Base-by-base conservation (phyloP, 2,113 vertebrate species). In the Hemibates koningsi region DNA sequence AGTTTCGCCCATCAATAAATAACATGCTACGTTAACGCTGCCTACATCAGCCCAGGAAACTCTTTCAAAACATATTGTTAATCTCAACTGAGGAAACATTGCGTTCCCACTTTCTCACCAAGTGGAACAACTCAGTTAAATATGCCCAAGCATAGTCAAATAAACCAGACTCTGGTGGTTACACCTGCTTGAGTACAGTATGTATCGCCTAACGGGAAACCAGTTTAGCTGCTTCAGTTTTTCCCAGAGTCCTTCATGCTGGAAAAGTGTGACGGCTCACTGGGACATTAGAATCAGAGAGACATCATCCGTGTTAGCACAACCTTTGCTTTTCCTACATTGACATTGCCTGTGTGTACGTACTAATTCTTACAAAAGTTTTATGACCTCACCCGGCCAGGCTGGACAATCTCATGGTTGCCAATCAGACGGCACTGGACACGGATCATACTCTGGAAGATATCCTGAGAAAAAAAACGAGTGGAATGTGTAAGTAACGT, bases 371-470 rank as follows among this genome's bases (percentile, higher is more conserved):
- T 29, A 68, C 5, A 3, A 16, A 81, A 36, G 53, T 4, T 66
- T 14, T 32, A 12, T 7, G 2, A 29, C 4, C 86, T 93, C 95
- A 99, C 99, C 96, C 99, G 96, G 53, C 99, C 98, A 17, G 99
- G 99, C 85, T 98, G 98, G 41, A 99, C 97, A 3, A 99, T 98
- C 91, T 99, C 98, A 91, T 98, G 98, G 80, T 98, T 97, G 52
- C 99, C 98, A 19, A 94, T 98, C 85, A 99, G 95, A 90, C 97
- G 97, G 94, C 97, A 98, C 76, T 99, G 98, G 89, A 99, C 98
- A 91, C 98, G 98, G 95, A 99, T 98, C 85, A 99, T 95, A 90
- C 99, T 99, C 96, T 99, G 98, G 83, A 99, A 99, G 92, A 98
- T 99, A 95, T 99, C 98, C 99, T 99, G 90, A 84, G 29, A 68